Base-by-base conservation (phyloP, 64 coral and sea anemone genomes). In the Acropora yongei region DNA sequence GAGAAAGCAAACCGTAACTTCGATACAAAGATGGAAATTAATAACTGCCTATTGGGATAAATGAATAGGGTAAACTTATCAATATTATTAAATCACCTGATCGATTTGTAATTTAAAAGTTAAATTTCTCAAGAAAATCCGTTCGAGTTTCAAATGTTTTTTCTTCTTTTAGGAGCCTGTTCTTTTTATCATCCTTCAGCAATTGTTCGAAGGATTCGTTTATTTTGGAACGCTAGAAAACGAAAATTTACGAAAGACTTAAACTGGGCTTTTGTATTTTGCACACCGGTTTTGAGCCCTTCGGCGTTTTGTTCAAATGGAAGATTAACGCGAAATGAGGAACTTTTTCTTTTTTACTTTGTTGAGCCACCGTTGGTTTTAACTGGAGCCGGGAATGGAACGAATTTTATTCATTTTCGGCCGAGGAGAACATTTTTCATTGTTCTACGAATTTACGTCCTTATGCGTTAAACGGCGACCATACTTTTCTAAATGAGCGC, bases 61-160 rank as follows among this genome's bases (percentile, higher is more conserved):
- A 30, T 55, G 10, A 55, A 55, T 55, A 55, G 51, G 51, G 4
- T 2, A 55, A 10, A 55, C 10, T 55, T 55, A 55, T 55, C 10
- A 5, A 55, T 5, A 49, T 17, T 85, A 85, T 85, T 85, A 44
- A 85, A 69, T 71, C 82, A 85, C 63, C 82, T 85, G 82, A 85
- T 12, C n/a, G 44, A 67, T 44, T 83, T n/a, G n/a, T 47, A 85
- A 71, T 72, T 72, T 43, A n/a, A 5, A 6, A 12, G 18, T 71
- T 30, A 30, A 30, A 20, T 71, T 14, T 4, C 39, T 3, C 18
- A 19, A 10, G 13, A 19, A 20, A 71, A 20, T 66, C 2, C 2
- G 9, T 20, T 6, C 39, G 17, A 39, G 39, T 71, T 14, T 71
- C 13, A 63, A 71, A 41, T 10, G 1, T 71, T 30, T 30, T 0